These are phyloP conservation scores for Fregata magnificens DNA, from an alignment of 2,113 vertebrate species.

Conservation along the genomic window DNA sequence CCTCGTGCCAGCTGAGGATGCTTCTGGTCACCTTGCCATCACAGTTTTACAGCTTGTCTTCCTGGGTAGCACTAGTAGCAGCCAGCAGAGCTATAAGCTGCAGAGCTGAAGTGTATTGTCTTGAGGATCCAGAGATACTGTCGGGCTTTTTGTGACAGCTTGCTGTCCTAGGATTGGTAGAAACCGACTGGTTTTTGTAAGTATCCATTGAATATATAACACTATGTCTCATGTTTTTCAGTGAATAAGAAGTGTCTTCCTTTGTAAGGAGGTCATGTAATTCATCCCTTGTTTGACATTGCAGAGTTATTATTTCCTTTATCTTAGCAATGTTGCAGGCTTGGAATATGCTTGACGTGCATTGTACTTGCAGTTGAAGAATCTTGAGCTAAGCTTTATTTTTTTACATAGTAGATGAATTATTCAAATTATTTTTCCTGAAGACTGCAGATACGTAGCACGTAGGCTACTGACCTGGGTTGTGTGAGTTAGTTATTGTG, in stretches of 20 bases:
- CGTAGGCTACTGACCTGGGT: not conserved
- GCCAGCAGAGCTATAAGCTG: not conserved
- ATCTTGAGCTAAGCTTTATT: not conserved
- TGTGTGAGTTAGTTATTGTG: not conserved
- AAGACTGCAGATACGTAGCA: not conserved
- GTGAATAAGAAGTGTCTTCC: not conserved
- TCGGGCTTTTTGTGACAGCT: not conserved
- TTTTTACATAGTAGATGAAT: not conserved
- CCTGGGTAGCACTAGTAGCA: not conserved
- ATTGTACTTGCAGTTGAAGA: not conserved
- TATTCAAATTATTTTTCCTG: not conserved
- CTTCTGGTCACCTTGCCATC: constrained; percentile 5
- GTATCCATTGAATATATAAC: not conserved
- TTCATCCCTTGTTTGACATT: not conserved
- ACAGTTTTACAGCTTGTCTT: not conserved
- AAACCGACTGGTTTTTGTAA: not conserved
- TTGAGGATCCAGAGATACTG: not conserved
- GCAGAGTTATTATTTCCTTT: not conserved
- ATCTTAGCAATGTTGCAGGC: not conserved
- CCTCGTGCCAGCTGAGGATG: not conserved
- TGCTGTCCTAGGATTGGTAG: not conserved
- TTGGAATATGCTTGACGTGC: not conserved
- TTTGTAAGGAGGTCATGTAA: not conserved
- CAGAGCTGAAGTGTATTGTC: not conserved
- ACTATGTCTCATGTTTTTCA: not conserved